Evolutionary conservation across 2,113 vertebrate genomes (phyloP), one percentile per base, ranked within the genome.

Genomic region (Callospermophilus lateralis): DNA sequence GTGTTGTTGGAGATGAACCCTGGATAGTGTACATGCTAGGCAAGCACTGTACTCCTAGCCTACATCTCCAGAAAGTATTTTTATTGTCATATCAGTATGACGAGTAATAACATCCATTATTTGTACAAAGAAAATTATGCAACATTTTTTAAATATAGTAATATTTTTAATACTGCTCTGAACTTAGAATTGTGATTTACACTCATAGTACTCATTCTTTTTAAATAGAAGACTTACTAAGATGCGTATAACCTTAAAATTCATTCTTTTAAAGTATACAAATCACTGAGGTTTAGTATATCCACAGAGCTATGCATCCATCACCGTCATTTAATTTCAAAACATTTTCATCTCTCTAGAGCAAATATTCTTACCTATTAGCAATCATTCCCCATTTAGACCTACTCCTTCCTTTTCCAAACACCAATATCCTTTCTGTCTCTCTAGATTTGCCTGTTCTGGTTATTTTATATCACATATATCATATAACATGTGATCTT

Each of bases 121-220:
- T 80, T 53, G 37, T 51, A 88, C 9, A 87, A 80, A 84, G 45
- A 70, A 90, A 94, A 91, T 45, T 68, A 84, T 78, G 53, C 32
- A 53, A 34, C 20, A 79, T 68, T 84, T 84, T 34, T 84, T 91
- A 22, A n/a, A 80, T 58, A 63, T 32, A 67, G 55, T 37, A 63
- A 65, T 65, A 42, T 65, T 81, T 81, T 39, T 65, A 94, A 67
- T 72, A 51, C 24, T 42, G 61, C n/a, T 77, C 67, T 70, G 51
- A 83, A 84, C 51, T 90, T 90, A 61, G 39, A 90, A 70, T n/a
- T 67, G 11, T 65, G 30, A 26, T 73, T 73, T 88, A 67, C 67
- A 26, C 8, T 83, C 17, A 58, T 48, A 6, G 20, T 78, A 67
- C 67, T 19, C 61, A 63, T n/a, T 17, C 67, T 70, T 26, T 79